Base-by-base conservation (phyloP, 2,888 invertebrate genomes). In the Aphodius sticticus region DNA sequence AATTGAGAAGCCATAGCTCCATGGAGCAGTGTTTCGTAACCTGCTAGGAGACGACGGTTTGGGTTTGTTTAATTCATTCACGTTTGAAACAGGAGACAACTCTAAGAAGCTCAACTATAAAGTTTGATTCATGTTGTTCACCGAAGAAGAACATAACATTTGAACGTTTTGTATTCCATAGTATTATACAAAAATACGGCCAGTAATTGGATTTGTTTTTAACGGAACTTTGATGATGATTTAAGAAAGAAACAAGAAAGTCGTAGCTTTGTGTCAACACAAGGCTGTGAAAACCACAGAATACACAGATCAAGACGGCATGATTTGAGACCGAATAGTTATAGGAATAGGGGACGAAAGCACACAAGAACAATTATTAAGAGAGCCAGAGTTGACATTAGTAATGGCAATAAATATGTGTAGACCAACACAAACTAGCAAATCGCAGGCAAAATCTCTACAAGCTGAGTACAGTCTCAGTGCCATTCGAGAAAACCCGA, bases 241-340 rank as follows among this genome's bases (percentile, higher is more conserved):
- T n/a, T n/a, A n/a, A n/a, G n/a, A n/a, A n/a, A n/a, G n/a, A n/a
- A n/a, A n/a, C n/a, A n/a, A n/a, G n/a, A n/a, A n/a, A n/a, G n/a
- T n/a, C n/a, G n/a, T n/a, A n/a, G n/a, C n/a, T n/a, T n/a, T n/a
- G n/a, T n/a, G n/a, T n/a, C n/a, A n/a, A n/a, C n/a, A n/a, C n/a
- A 70, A 70, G 70, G 70, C 70, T 16, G 70, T 70, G 70, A 70
- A 70, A 4, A 70, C 70, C 4, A 70, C 70, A 15, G 70, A n/a
- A 16, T 70, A 70, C 14, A 16, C 15, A 15, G 1, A 70, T 3
- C 70, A 70, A 6, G 70, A 70, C 4, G 70, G 5, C 1, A 70
- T 70, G 70, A 70, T 6, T 70, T 3, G 70, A 70, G 70, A 70
- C 5, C 15, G 70, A 70, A 70, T 70, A 15, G 70, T 70, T 3